Base-by-base conservation (phyloP, 2,113 vertebrate genomes). In the Ursus arctos region DNA sequence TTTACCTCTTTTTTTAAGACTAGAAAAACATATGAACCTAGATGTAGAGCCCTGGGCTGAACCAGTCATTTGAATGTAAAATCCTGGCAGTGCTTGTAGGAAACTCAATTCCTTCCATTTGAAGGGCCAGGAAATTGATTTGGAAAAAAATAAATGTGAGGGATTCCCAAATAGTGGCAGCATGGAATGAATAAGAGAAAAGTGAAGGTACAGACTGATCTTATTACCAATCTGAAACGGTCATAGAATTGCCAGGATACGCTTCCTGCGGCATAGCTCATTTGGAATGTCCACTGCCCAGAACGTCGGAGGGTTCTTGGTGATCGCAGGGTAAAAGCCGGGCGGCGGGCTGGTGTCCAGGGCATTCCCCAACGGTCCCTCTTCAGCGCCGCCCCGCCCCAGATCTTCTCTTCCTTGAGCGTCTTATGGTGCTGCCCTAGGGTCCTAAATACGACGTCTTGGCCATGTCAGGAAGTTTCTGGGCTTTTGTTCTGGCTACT, bases 141-240 rank as follows among this genome's bases (percentile, higher is more conserved):
- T 98, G 89, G 94, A 94, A 97, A 98, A 98, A 95, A 98, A 97
- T 98, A 83, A 95, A 7, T 97, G 93, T 97, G 96, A 93, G 90
- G 77, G 97, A 98, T 97, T 96, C 97, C 98, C 96, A 98, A 95
- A 96, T 94, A 93, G 94, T 72, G 96, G 98, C 97, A 97, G 84
- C 95, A 93, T 94, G 95, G 97, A 95, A 97, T 97, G 97, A 92
- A 57, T 77, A 85, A 90, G 94, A 95, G 80, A 84, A 96, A 96
- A 96, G 96, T 59, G 79, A 97, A 92, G 24, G 91, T 96, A 72
- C 85, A 96, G 97, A 97, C 94, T 91, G 96, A 97, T 96, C 96
- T 79, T 80, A 93, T 98, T 95, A 91, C 95, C 97, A 71, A 16
- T 53, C 51, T 43, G 49, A 51, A 63, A 33, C 40, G 96, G 87